These are phyloP conservation scores for Macrophya alboannulata DNA, from an alignment of 2,888 invertebrate species.

Conservation along the genomic window DNA sequence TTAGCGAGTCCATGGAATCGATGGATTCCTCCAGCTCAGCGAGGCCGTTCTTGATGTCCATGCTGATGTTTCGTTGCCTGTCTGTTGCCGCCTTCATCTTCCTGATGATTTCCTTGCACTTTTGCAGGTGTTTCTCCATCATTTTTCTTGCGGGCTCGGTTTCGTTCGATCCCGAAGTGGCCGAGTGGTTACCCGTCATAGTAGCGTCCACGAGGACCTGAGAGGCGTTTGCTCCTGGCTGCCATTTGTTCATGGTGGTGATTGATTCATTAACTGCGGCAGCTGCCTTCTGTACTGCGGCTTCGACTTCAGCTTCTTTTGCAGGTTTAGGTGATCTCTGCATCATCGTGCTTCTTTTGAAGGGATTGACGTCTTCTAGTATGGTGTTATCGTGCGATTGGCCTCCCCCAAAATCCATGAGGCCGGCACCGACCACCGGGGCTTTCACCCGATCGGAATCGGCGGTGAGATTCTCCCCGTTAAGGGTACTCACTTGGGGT, in stretches of 20 bases:
- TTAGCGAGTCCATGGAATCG: not conserved
- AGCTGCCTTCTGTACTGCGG: not conserved
- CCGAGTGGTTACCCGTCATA: not conserved
- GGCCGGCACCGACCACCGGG: too few species aligned
- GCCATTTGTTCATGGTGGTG: not conserved
- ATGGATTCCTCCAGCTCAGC: constrained; percentile 14
- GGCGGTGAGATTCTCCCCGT: too few species aligned
- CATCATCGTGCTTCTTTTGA: not conserved
- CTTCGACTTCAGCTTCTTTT: not conserved
- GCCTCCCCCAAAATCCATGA: constrained; percentile 60
- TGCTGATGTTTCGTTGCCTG: constrained; percentile 6
- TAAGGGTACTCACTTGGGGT: too few species aligned
- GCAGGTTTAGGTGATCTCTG: constrained; percentile 23
- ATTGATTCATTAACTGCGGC: not conserved
- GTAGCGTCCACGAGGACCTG: not conserved
- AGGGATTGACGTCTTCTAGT: not conserved
- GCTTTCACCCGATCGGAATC: too few species aligned
- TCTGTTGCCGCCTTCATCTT: not conserved
- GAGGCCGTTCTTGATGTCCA: not conserved
- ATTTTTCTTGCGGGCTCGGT: not conserved
- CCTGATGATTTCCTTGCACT: not conserved
- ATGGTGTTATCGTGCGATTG: not conserved
- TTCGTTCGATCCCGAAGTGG: not conserved
- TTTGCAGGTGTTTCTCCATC: not conserved
- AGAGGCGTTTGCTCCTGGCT: not conserved